Conservation (phyloP, 2,113 vertebrate species). For the Trematomus loennbergii region DNA sequence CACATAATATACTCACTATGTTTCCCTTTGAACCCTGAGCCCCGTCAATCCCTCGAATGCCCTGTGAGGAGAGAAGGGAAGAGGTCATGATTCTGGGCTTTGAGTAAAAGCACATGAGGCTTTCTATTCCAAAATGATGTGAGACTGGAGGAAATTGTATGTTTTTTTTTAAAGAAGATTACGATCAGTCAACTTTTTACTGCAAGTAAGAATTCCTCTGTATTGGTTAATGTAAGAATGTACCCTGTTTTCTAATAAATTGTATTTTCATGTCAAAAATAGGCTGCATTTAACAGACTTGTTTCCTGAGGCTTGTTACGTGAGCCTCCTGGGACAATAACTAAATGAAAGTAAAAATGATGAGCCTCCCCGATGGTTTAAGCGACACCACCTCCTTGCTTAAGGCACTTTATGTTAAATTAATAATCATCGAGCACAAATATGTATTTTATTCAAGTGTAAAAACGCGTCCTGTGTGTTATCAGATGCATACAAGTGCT, state of each 20-base stretch:
- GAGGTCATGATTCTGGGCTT: not conserved
- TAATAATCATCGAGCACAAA: slow-evolving; percentile 10
- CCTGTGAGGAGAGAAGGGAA: slow-evolving; percentile 75
- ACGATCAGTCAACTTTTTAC: slow-evolving; percentile 1
- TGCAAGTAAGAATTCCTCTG: not conserved
- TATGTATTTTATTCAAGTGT: slow-evolving; percentile 10
- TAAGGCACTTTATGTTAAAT: slow-evolving; percentile 6
- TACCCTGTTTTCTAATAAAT: not conserved
- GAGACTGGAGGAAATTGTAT: not conserved
- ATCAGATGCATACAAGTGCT: slow-evolving; percentile 4
- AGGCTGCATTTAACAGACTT: not conserved
- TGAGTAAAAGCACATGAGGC: not conserved
- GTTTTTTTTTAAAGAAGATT: not conserved
- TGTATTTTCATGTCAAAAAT: too few relatives aligned
- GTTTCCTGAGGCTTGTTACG: not conserved
- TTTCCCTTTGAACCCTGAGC: slow-evolving; percentile 91
- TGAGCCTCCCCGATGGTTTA: slow-evolving; percentile 5
- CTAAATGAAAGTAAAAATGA: slow-evolving; percentile 1
- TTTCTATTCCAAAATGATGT: slow-evolving; percentile 16
- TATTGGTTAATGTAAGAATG: not conserved
- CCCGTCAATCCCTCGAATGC: slow-evolving; percentile 88
- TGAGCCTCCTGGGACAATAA: not conserved
- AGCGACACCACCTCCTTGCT: not conserved
- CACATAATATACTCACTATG: slow-evolving; percentile 77
- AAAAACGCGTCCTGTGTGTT: not conserved